These are phyloP conservation scores for Ctenomys sociabilis DNA, from an alignment of 2,113 vertebrate genomes.

Conservation along the genomic window DNA sequence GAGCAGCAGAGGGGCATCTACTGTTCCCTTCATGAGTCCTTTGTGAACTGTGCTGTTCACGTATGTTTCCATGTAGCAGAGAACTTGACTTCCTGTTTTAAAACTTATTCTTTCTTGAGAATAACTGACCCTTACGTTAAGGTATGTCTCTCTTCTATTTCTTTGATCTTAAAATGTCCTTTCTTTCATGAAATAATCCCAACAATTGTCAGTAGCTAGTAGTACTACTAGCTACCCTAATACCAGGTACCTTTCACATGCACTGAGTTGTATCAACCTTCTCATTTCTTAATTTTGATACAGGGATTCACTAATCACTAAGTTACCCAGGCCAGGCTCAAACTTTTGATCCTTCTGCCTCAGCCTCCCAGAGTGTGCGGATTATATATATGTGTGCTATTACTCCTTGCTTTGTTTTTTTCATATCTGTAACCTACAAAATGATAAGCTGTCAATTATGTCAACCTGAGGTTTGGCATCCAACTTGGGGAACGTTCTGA, in stretches of 20 bases:
- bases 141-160: neutral
- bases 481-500: slow-evolving; percentile 11
- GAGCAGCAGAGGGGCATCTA: neutral
- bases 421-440: neutral
- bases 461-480: neutral
- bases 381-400: neutral
- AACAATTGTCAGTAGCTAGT: neutral
- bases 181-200: slow-evolving; percentile 41
- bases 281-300: neutral
- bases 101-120: slow-evolving; percentile 30
- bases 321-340: neutral
- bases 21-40: neutral
- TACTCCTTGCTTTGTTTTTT: neutral
- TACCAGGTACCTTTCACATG: too few species aligned
- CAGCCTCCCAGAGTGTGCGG: neutral
- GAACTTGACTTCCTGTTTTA: neutral
- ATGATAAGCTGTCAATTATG: neutral
- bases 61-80: neutral
- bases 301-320: neutral
- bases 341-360: neutral
- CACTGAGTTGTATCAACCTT: neutral
- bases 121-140: slow-evolving; percentile 37
- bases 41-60: neutral
- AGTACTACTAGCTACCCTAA: too few species aligned
- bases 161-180: slow-evolving; percentile 49